These are phyloP conservation scores for Mya arenaria DNA, from an alignment of 1,140 invertebrate species.

Conservation along the genomic window DNA sequence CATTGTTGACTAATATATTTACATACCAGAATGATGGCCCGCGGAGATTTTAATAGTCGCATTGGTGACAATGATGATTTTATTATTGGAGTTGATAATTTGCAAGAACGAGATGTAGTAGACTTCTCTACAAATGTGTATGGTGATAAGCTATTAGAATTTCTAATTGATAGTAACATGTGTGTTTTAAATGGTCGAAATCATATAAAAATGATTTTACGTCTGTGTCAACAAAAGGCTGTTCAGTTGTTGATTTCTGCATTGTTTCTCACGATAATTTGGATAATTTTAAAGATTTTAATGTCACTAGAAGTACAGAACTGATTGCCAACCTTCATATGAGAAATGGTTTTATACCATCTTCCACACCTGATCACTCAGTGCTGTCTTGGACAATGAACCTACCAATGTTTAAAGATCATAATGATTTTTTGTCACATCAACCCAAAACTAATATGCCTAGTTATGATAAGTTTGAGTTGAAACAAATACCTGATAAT, in stretches of 20 bases:
- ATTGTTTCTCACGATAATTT: conserved; percentile 41
- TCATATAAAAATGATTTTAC: conserved; percentile 39
- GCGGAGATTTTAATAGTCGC: conserved; percentile 56
- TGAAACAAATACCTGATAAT: conserved; percentile 20
- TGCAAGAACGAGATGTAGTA: conserved; percentile 39
- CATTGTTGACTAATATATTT: conserved; percentile 44
- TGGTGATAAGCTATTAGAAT: conserved; percentile 53
- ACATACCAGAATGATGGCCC: conserved; percentile 47
- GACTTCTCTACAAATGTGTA: conserved; percentile 30
- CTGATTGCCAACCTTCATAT: not conserved
- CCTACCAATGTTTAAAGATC: not conserved
- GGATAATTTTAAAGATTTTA: conserved; percentile 11
- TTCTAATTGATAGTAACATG: conserved; percentile 47
- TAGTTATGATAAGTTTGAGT: conserved; percentile 2
- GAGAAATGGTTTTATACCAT: not conserved
- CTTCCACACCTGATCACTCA: not conserved
- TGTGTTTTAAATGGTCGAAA: conserved; percentile 57
- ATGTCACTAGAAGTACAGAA: not conserved
- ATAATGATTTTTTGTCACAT: not conserved
- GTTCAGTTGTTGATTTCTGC: conserved; percentile 52
- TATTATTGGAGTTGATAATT: conserved; percentile 50
- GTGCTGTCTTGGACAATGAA: not conserved
- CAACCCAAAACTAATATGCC: not conserved
- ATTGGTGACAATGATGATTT: conserved; percentile 42
- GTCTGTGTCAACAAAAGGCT: conserved; percentile 21